Evolutionary conservation across 2,888 invertebrate genomes (phyloP), one percentile per base, ranked within the genome.

Genomic region (Nemapogon koenigi): DNA sequence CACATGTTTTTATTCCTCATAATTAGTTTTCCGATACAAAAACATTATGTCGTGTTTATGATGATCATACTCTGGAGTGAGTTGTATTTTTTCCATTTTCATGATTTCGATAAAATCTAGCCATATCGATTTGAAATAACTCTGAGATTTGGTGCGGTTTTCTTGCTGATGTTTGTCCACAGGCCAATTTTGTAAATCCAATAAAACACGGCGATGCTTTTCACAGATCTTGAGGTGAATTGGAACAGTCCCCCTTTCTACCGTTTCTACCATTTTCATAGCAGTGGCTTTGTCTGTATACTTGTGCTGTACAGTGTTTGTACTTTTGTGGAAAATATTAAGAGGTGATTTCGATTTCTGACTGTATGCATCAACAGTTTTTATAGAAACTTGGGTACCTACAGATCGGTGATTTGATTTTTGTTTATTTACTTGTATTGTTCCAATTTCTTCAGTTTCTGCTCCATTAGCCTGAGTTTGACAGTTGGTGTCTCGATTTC

Each of bases 51-150:
- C 40, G 31, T 44, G 44, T 16, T 59, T 47, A 2, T 43, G 38
- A n/a, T 48, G 38, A 16, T 39, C 39, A 40, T 56, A 57, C 8
- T 47, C 42, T 8, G 62, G 57, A 37, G 62, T 37, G 41, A 41
- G 55, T 47, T 62, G 49, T 45, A 71, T 68, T 52, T 65, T 69
- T 40, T 63, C 54, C 10, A 63, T 42, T 38, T 53, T 55, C 2
- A 70, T 49, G 16, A 43, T 45, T 10, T 54, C 50, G 1, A 60
- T 25, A 11, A 58, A 39, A n/a, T 46, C 42, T 2, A 14, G 41
- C 2, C 64, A 27, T 30, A 45, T 49, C 1, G 41, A 40, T 49
- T 52, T 62, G 1, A 62, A 16, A 31, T 37, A 42, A 19, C 26
- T 33, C 2, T 54, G 14, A 39, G 41, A 42, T 15, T 41, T 44